Percentiles rank a stretch among this genome's conserved stretches.
These are phyloP conservation scores for Erpornis zantholeuca DNA, from an alignment of 2,113 vertebrate species.

Conservation along the genomic window DNA sequence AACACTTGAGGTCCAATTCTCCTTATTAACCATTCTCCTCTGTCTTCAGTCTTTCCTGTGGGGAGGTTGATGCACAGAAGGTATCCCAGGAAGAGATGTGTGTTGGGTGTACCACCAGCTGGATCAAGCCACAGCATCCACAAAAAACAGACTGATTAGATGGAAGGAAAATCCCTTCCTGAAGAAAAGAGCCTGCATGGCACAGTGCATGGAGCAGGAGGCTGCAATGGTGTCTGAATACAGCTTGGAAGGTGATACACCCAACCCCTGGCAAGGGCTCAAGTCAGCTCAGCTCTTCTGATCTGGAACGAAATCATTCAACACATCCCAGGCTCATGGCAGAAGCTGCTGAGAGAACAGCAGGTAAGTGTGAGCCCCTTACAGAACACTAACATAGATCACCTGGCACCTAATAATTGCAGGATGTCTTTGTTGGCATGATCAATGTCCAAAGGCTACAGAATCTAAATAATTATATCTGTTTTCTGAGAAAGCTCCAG, in stretches of 20 bases:
- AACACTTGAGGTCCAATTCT: background rate
- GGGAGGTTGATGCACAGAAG: background rate
- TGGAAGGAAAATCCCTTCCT: background rate
- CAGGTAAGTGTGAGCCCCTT: background rate
- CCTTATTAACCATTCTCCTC: background rate
- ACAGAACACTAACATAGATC: background rate
- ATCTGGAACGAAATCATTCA: background rate
- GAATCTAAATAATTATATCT: background rate
- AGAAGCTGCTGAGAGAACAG: background rate
- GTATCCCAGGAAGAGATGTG: fast-evolving
- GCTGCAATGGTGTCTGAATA: background rate
- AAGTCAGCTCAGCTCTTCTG: background rate
- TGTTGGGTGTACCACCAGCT: background rate
- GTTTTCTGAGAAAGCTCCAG: background rate
- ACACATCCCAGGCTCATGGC: background rate
- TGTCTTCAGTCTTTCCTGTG: background rate
- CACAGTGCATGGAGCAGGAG: background rate
- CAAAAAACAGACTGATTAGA: background rate
- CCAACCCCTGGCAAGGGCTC: background rate
- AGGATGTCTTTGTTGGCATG: background rate
- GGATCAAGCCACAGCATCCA: background rate
- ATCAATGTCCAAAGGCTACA: background rate
- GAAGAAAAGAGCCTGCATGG: background rate
- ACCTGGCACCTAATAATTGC: background rate
- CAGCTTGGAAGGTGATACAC: background rate